Conservation (phyloP, 2,888 invertebrate genomes). For the Archips crataeganus region DNA sequence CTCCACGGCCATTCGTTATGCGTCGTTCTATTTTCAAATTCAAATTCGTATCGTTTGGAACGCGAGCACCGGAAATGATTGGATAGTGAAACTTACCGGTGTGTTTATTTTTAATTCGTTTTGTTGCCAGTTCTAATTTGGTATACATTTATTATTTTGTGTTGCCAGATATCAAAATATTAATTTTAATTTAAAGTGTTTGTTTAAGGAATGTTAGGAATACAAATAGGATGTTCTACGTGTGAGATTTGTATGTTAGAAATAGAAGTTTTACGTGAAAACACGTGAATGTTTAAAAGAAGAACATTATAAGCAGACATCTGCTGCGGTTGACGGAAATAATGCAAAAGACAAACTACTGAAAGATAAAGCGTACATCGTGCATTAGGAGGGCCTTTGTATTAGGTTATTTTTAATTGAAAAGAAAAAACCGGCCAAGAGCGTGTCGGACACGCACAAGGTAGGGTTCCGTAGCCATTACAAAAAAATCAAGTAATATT, state of each 20-base stretch:
- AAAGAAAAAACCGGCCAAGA: too few relatives aligned
- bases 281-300: too few relatives aligned
- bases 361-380: too few relatives aligned
- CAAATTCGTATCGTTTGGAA: conserved; percentile 46
- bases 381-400: too few relatives aligned
- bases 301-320: too few relatives aligned
- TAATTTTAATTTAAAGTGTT: neutral
- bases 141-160: conserved; percentile 25
- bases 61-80: conserved; percentile 64
- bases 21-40: conserved; percentile 60
- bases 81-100: conserved; percentile 56
- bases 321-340: too few relatives aligned
- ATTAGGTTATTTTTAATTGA: too few relatives aligned
- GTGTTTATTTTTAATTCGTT: conserved; percentile 46
- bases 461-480: too few relatives aligned
- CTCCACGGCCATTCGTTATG: conserved; percentile 47
- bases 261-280: too few relatives aligned
- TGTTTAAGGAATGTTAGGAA: conserved; percentile 10
- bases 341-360: too few relatives aligned
- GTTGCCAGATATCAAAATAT: conserved; percentile 29
- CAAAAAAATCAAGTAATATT: too few relatives aligned
- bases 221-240: conserved; percentile 8
- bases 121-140: conserved; percentile 41
- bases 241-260: neutral
- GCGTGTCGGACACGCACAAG: too few relatives aligned